These are phyloP conservation scores for Plusia festucae DNA, from an alignment of 2,888 invertebrate genomes.

Conservation along the genomic window DNA sequence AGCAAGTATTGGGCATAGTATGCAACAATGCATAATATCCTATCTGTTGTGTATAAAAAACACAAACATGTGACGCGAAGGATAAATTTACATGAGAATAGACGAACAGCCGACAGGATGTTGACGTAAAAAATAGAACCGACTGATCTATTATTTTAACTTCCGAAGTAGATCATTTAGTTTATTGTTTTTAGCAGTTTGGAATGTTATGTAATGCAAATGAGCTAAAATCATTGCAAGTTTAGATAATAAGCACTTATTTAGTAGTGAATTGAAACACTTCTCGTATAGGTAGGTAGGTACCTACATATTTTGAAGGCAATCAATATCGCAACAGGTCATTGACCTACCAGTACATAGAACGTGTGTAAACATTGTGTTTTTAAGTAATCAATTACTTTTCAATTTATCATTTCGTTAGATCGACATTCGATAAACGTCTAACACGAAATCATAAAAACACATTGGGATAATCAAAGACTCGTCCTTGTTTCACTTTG, in stretches of 20 bases:
- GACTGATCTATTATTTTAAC: constrained; percentile 35
- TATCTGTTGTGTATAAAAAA: constrained; percentile 48
- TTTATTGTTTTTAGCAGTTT: constrained; percentile 31
- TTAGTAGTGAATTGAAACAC: neutral
- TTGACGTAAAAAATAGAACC: constrained; percentile 64
- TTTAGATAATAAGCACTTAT: no score
- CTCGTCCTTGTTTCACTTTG: constrained; percentile 82
- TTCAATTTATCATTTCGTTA: constrained; percentile 43
- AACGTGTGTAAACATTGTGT: neutral
- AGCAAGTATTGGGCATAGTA: constrained; percentile 2
- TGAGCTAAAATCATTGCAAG: neutral
- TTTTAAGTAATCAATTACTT: constrained; percentile 22
- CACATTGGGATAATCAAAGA: constrained; percentile 75
- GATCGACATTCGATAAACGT: constrained; percentile 56
- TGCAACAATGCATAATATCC: constrained; percentile 17
- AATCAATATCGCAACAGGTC: neutral
- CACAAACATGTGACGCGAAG: constrained; percentile 61
- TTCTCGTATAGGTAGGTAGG: neutral
- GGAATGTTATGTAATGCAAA: constrained; percentile 8
- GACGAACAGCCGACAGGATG: constrained; percentile 67
- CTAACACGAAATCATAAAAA: constrained; percentile 61
- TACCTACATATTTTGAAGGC: neutral
- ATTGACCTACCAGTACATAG: neutral
- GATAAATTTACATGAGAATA: constrained; percentile 72
- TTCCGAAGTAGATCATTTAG: constrained; percentile 24